phyloP scores from a whole-genome alignment of 2,888 invertebrate genomes.

The Labia minor region DNA sequence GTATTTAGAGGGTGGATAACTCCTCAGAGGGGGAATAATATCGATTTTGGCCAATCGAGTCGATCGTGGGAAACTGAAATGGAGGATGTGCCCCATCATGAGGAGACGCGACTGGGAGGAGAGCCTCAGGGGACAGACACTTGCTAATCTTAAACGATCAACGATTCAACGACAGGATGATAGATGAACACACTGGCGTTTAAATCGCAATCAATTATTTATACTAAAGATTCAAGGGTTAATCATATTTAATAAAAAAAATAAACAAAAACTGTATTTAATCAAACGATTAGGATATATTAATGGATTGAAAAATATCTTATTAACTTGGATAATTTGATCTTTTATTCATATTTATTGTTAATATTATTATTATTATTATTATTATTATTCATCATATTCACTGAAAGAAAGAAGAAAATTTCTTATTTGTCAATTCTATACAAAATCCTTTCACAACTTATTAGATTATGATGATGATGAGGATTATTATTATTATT shows the following conservation, averaged over 20 bases:
- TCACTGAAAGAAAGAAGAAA: too few relatives aligned
- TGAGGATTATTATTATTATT: too few relatives aligned
- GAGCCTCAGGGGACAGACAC: constrained; percentile 13
- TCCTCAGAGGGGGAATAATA: not conserved
- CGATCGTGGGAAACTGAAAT: not conserved
- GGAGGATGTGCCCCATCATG: constrained; percentile 13
- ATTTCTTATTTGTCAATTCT: too few relatives aligned
- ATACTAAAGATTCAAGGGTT: not conserved
- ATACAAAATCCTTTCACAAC: too few relatives aligned
- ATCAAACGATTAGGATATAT: not conserved
- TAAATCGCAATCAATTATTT: constrained; percentile 8
- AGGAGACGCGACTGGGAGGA: not conserved
- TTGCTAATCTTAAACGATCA: constrained; percentile 4
- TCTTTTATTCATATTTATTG: too few relatives aligned
- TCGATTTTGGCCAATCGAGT: not conserved
- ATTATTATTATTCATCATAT: too few relatives aligned
- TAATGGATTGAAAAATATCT: not conserved
- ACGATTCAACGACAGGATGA: constrained; percentile 2
- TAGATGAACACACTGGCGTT: constrained; percentile 4
- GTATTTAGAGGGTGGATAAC: not conserved
- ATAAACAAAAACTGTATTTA: too few relatives aligned
- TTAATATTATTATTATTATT: too few relatives aligned
- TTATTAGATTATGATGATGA: too few relatives aligned
- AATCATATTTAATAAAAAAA: not conserved
- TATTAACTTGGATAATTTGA: too few relatives aligned